Conservation (phyloP, 1,140 invertebrate species). For the Sitobion miscanthi region DNA sequence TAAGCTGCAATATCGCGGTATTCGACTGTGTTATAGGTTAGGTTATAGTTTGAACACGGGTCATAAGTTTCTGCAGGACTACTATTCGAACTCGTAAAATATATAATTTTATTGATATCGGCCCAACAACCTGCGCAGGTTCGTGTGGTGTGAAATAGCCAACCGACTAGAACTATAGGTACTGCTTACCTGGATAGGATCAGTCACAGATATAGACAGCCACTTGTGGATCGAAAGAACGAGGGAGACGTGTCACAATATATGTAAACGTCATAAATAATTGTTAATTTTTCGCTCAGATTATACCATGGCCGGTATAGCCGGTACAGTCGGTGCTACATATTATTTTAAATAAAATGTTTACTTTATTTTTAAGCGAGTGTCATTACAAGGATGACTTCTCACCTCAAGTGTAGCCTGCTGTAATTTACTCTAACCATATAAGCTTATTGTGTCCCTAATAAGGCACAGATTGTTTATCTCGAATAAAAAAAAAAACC, state of each 20-base stretch:
- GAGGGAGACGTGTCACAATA: neutral
- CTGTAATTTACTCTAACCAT: no score
- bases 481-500: no score
- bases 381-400: no score
- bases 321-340: neutral
- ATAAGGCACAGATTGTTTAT: no score
- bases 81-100: no score
- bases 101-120: neutral
- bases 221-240: neutral
- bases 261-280: neutral
- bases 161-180: no score
- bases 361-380: neutral
- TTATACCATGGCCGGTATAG: neutral
- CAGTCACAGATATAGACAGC: neutral
- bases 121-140: neutral
- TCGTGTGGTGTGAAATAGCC: neutral
- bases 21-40: no score
- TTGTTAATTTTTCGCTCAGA: neutral
- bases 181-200: neutral
- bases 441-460: no score
- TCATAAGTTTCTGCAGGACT: no score
- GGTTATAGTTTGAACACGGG: no score
- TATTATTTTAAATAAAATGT: neutral
- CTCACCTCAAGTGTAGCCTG: no score
- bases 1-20: no score